Percentiles rank a stretch among this genome's conserved stretches.
phyloP scores from a whole-genome alignment of 1,140 invertebrate genomes.

The Drosophila nasuta region DNA sequence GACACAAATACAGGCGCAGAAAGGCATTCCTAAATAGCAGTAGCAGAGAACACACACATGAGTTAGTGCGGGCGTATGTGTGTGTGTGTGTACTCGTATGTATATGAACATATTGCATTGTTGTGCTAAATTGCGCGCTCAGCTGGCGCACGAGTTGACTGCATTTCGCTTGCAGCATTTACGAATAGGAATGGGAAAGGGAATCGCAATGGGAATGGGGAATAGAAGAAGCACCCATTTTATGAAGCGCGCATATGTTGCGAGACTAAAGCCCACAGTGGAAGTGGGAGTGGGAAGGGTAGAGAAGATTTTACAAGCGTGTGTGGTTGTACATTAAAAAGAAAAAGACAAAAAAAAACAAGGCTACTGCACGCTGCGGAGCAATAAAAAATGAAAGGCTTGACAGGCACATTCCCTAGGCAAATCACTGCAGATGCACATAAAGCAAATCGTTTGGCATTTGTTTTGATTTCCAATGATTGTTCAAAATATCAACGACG shows the following conservation, averaged over 20 bases:
- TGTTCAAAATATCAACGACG: slow-evolving; percentile 61
- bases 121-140: slow-evolving; percentile 78
- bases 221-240: slow-evolving; percentile 39
- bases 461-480: slow-evolving; percentile 80
- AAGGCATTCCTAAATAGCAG: slow-evolving; percentile 70
- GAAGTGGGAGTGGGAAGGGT: neutral
- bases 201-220: neutral
- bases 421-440: slow-evolving; percentile 79
- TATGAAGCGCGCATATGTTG: slow-evolving; percentile 80
- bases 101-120: slow-evolving; percentile 57
- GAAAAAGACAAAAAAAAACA: too few relatives aligned
- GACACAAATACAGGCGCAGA: slow-evolving; percentile 41
- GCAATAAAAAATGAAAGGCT: slow-evolving; percentile 74
- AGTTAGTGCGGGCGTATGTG: slow-evolving; percentile 52
- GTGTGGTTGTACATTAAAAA: neutral
- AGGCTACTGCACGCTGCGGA: slow-evolving; percentile 18
- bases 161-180: slow-evolving; percentile 70
- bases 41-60: slow-evolving; percentile 33
- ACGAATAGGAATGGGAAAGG: neutral
- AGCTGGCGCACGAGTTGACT: slow-evolving; percentile 78
- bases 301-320: too few relatives aligned
- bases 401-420: slow-evolving; percentile 69
- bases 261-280: slow-evolving; percentile 15
- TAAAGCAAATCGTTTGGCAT: slow-evolving; percentile 82
- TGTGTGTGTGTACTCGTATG: too few relatives aligned